Evolutionary conservation across 2,797 vertebrate genomes (phyloP), one percentile per base, ranked within the genome.

Genomic region (Huso huso): DNA sequence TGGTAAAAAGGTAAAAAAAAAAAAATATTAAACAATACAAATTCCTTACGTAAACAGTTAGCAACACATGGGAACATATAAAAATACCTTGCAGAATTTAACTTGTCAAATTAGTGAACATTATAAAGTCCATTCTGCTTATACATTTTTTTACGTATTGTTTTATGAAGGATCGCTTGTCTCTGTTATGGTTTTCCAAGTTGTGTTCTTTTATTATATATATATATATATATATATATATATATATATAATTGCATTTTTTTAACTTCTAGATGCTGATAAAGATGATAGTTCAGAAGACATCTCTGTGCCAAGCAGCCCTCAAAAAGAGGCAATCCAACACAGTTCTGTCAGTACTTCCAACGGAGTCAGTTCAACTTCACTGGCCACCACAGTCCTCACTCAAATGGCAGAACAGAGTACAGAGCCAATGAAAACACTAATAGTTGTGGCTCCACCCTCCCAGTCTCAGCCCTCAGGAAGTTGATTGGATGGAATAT

Each of bases 321-420:
- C 96, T 1, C 95, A 96, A 80, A 79, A 87, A 0, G 95, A 98
- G 79, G 96, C 95, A 55, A 98, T 99, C 74, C 96, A 99, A 84
- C 95, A 99, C 87, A 97, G 96, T 85, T 98, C 96, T n/a, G 74
- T 99, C 90, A 98, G 95, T 90, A 99, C 97, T 66, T 99, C 97
- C 85, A 97, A 98, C 48, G 95, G 95, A 8, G 90, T 98, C 69
- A 94, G 93, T 86, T 93, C 94, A 61, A 93, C 94, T 49, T 89
- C 90, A 61, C 79, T 87, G 74, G 83, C 91, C 11, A 82, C 88
- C 71, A 87, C 90, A 0, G 77, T 85, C 71, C 86, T 93, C 62
- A 81, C 88, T 69, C 86, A 89, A 55, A 81, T 87, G 86, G 86
- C 93, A 2, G 91, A 94, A 86, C 95, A 94, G 87, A 96, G 94